Conservation (phyloP, 2,113 vertebrate species). For the Spea multiplicata region DNA sequence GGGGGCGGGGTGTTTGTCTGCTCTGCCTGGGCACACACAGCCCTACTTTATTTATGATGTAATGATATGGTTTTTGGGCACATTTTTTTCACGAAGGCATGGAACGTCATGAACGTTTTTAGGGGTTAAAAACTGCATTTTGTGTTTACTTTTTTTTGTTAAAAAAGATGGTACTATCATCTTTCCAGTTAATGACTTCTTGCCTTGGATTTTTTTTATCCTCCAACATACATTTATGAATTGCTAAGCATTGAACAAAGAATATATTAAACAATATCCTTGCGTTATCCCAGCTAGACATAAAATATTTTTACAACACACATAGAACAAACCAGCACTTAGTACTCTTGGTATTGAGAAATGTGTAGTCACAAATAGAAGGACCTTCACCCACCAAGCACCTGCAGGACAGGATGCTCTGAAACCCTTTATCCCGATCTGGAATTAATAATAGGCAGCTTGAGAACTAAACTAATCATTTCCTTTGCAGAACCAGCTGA, state of each 20-base stretch:
- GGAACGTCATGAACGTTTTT: too few species aligned
- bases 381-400: background rate
- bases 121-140: too few species aligned
- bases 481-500: conserved; percentile 65
- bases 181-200: too few species aligned
- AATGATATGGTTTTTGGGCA: too few species aligned
- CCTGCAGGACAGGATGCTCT: conserved; percentile 20
- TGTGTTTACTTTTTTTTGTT: too few species aligned
- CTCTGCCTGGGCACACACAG: too few species aligned
- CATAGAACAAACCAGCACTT: conserved; percentile 13
- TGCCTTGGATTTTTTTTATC: too few species aligned
- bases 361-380: conserved; percentile 27
- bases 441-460: conserved; percentile 62
- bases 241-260: too few species aligned
- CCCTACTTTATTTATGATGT: too few species aligned
- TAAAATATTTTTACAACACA: background rate
- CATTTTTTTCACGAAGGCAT: too few species aligned
- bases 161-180: background rate
- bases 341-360: conserved; percentile 8
- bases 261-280: background rate
- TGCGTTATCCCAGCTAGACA: background rate
- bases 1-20: too few species aligned
- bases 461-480: conserved; percentile 61
- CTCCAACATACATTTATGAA: too few species aligned
- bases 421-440: conserved; percentile 7